These are phyloP conservation scores for Mionectes macconnelli DNA, from an alignment of 2,113 vertebrate genomes.

Conservation along the genomic window DNA sequence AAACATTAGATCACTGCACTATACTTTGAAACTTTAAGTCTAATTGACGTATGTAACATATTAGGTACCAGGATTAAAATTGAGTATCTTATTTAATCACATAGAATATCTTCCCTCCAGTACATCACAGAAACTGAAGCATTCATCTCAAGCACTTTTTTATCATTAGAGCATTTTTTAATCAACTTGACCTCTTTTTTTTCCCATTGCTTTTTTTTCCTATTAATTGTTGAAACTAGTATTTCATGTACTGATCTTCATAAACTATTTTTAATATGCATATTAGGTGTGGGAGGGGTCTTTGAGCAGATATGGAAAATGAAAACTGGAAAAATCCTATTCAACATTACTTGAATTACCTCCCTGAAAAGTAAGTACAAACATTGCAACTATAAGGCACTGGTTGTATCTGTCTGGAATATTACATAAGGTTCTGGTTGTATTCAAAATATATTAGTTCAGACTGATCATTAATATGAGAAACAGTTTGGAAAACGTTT, in stretches of 20 bases:
- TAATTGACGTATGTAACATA: background rate
- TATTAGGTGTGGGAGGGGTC: background rate
- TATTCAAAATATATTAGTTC: background rate
- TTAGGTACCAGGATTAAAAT: background rate
- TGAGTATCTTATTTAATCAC: background rate
- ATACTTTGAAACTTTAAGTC: background rate
- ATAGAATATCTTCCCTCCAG: background rate
- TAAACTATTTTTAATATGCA: background rate
- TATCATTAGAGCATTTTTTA: background rate
- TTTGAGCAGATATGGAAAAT: background rate
- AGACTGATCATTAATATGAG: background rate
- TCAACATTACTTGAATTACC: background rate
- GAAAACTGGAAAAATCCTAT: background rate
- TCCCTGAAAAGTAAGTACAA: background rate
- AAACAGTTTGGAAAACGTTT: background rate
- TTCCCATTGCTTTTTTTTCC: background rate
- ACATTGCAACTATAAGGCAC: background rate
- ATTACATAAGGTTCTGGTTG: background rate
- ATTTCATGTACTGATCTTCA: fast-evolving
- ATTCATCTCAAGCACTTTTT: background rate
- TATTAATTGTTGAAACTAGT: background rate
- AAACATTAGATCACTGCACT: background rate
- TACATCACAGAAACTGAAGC: background rate
- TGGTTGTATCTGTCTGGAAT: background rate
- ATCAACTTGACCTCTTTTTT: background rate